Evolutionary conservation across 2,113 vertebrate genomes (phyloP).

Genomic region (Menidia beryllina): DNA sequence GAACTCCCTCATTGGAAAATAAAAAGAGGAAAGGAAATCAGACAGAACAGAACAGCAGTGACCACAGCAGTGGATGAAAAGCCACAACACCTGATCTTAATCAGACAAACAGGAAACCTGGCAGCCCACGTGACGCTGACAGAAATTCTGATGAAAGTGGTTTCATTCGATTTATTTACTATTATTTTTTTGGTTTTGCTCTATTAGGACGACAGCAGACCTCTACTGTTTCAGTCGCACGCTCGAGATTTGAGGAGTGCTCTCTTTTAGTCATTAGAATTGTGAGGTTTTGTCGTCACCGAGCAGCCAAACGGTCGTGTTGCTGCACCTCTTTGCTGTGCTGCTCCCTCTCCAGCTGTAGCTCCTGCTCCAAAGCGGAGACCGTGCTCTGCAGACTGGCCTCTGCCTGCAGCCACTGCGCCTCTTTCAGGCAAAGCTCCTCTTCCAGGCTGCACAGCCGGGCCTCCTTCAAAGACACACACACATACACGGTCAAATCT

Average conservation of each 20-base stretch:
- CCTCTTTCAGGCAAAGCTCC: conserved; percentile 81
- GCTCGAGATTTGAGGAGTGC: too few relatives aligned
- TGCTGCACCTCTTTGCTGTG: conserved; percentile 77
- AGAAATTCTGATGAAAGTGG: background rate
- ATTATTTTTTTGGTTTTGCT: too few relatives aligned
- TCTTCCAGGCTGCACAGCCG: conserved; percentile 55
- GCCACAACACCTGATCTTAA: background rate
- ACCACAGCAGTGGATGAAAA: background rate
- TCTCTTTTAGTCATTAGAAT: background rate
- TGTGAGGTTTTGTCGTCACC: background rate
- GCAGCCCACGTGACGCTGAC: background rate
- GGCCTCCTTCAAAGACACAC: conserved; percentile 60
- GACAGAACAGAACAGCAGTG: background rate
- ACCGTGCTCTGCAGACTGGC: conserved; percentile 76
- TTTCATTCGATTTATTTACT: too few relatives aligned
- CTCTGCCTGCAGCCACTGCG: conserved; percentile 78
- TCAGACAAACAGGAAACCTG: background rate
- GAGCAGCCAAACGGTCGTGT: too few relatives aligned
- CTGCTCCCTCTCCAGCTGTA: conserved; percentile 75
- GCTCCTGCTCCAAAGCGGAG: conserved; percentile 79
- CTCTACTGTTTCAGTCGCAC: too few relatives aligned
- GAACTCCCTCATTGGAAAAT: background rate
- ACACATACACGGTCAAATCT: background rate
- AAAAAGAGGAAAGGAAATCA: conserved; percentile 36
- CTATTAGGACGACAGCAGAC: too few relatives aligned